phyloP scores from a whole-genome alignment of 2,113 vertebrate genomes.

The Haemorhous mexicanus region DNA sequence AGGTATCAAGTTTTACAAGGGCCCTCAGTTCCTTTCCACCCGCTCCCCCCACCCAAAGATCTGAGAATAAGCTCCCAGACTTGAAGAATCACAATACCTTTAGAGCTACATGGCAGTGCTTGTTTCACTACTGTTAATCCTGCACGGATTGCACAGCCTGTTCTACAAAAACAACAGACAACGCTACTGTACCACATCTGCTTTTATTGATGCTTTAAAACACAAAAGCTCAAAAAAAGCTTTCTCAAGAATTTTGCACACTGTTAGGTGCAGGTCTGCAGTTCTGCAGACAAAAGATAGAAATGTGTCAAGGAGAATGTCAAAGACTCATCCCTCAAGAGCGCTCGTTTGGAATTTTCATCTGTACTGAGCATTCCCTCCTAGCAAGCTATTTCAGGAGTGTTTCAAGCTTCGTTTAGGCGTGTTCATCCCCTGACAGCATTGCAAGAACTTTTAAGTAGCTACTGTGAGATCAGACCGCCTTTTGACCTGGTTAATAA shows the following conservation, averaged over 20 bases:
- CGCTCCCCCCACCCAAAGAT: rapidly evolving
- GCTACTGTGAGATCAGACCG: neutral
- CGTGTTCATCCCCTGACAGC: neutral
- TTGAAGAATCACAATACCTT: neutral
- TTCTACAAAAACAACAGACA: neutral
- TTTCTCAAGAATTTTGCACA: neutral
- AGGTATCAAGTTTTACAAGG: neutral
- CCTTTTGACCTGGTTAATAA: conserved; percentile 26
- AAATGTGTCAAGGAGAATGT: conserved; percentile 43
- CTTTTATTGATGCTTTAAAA: neutral
- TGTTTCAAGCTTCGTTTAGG: neutral
- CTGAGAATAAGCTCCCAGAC: neutral
- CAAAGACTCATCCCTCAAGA: conserved; percentile 3
- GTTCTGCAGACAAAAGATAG: neutral
- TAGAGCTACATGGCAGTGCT: neutral
- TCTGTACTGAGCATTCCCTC: neutral
- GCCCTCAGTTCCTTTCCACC: neutral
- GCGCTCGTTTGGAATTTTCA: neutral
- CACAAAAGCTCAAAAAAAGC: neutral
- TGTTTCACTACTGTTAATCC: neutral
- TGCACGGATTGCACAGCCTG: neutral
- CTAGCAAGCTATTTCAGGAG: conserved; percentile 45
- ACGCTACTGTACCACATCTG: neutral
- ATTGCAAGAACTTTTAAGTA: neutral
- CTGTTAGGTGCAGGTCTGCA: neutral